A percentile compares a stretch with the other conserved stretches of the same genome.
Conservation (phyloP, 2,888 invertebrate genomes). For the Thumatha senex region DNA sequence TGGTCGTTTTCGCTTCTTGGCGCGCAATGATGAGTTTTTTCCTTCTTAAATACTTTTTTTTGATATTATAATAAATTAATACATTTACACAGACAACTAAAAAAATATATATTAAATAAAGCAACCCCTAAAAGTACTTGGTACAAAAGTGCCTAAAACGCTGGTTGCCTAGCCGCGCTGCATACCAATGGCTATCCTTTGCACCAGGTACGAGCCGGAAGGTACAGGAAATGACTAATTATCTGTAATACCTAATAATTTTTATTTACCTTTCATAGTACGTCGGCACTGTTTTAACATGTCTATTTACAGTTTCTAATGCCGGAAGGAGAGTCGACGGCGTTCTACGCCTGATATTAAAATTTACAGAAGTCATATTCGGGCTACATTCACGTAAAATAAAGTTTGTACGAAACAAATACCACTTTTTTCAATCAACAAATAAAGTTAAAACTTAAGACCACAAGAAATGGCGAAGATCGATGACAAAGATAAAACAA, state of each 20-base stretch:
- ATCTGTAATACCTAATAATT: not conserved
- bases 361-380: not conserved
- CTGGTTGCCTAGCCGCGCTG: no score
- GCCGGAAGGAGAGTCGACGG: constrained; percentile 53
- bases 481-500: constrained; percentile 3
- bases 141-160: no score
- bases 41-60: no score
- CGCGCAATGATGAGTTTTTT: no score
- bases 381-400: not conserved
- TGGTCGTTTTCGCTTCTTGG: no score
- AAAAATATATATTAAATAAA: no score
- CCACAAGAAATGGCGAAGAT: not conserved
- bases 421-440: not conserved
- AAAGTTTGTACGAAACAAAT: not conserved
- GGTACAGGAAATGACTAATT: no score
- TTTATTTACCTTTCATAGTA: constrained; percentile 50
- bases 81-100: no score
- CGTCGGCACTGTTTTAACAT: constrained; percentile 62
- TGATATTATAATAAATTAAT: no score
- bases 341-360: not conserved
- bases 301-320: constrained; percentile 68
- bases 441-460: not conserved
- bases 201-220: no score
- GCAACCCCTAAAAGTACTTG: no score
- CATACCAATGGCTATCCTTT: no score